Evolutionary conservation across 2,113 vertebrate species (phyloP), one percentile per base, ranked within the genome.

Genomic region (Dunckerocampus dactyliophorus): DNA sequence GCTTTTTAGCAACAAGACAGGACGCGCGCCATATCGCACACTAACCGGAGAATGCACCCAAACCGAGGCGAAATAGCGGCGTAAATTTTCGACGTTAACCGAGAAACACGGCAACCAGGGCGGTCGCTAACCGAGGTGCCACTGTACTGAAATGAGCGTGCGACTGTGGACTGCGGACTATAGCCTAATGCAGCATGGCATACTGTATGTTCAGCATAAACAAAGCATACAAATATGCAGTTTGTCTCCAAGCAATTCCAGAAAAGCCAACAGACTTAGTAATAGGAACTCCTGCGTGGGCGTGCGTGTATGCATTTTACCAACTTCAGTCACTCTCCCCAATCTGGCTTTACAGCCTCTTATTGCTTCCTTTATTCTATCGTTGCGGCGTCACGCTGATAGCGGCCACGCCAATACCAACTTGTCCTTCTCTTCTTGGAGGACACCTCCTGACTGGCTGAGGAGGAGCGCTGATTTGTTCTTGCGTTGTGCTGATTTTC

Each of bases 291-390:
- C 16, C n/a, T 50, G 16, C 13, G 20, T 59, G 63, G 68, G 60
- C 59, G 65, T 75, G 39, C 12, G 14, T 34, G 47, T 37, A 4
- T 42, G 34, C 9, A 8, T 65, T 65, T 74, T 51, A 75, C 21
- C 0, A n/a, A 51, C 16, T 37, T 54, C 10, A 19, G 24, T 59
- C 50, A 54, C 68, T 10, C 10, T 49, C 64, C 16, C 21, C 55
- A 47, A 64, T 63, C 52, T 28, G 9, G 14, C 43, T 80, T 82
- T 72, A 78, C 15, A 14, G 42, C 52, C 22, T 20, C 39, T 46
- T 56, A 59, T 67, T 14, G 15, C 73, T 79, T 82, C 79, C 72
- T 66, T 43, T 45, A 3, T 21, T 60, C 42, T 71, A 75, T 80
- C 77, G 76, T 62, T 62, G 67, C 0, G 46, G 48, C 43, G 31